These are phyloP conservation scores for Xenotilapia longispinis DNA, from an alignment of 2,113 vertebrate genomes.

Conservation along the genomic window DNA sequence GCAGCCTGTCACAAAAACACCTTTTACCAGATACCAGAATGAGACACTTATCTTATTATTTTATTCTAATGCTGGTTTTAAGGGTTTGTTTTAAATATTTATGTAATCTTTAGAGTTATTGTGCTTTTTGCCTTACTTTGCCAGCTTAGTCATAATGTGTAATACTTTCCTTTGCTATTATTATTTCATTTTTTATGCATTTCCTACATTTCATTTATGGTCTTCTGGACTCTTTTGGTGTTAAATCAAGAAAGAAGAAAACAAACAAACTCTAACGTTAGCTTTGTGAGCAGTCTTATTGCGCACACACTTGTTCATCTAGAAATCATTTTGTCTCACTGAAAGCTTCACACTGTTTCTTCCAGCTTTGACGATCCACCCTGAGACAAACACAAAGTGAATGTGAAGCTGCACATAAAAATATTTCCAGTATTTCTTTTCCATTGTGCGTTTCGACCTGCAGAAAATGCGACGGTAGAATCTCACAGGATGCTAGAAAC, in stretches of 20 bases:
- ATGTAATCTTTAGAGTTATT: background rate
- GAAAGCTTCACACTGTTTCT: background rate
- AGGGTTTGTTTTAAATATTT: background rate
- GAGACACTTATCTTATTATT: background rate
- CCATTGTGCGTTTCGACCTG: background rate
- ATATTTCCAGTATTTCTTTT: background rate
- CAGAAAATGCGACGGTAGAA: background rate
- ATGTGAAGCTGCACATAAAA: background rate
- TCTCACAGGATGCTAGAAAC: background rate
- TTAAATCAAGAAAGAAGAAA: background rate
- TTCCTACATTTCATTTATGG: background rate
- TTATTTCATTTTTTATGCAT: background rate
- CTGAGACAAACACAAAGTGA: background rate
- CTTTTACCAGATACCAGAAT: background rate
- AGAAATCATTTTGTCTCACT: background rate
- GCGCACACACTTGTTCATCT: accelerated
- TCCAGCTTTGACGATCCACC: background rate
- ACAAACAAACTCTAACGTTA: accelerated
- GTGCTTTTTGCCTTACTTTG: background rate
- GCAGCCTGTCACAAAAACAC: background rate
- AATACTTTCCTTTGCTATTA: background rate
- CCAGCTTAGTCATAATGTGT: background rate
- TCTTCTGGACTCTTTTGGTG: background rate
- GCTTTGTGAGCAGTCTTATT: background rate
- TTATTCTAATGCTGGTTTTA: background rate